phyloP scores from a whole-genome alignment of 2,113 vertebrate genomes.

The Heterochromis multidens region DNA sequence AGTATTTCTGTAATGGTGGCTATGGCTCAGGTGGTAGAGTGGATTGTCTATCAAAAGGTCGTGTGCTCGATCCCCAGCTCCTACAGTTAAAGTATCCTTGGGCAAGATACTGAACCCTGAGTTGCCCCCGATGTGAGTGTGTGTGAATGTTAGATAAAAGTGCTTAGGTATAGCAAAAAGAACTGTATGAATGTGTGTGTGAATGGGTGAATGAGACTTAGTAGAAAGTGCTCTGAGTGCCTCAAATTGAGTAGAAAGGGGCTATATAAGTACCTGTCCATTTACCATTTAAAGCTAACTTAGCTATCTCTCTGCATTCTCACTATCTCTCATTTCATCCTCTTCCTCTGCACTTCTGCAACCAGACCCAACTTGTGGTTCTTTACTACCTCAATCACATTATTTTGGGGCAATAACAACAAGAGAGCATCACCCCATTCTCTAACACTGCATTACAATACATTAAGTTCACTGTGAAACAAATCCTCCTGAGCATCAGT shows the following conservation, averaged over 20 bases:
- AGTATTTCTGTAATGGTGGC: background rate
- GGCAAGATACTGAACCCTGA: background rate
- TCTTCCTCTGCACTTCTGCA: background rate
- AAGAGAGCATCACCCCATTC: background rate
- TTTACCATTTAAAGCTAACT: background rate
- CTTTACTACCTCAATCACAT: slow-evolving; percentile 1
- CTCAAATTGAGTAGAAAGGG: background rate
- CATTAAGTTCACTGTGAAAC: background rate
- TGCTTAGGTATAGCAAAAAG: background rate
- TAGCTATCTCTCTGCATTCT: background rate
- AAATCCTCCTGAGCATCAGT: background rate
- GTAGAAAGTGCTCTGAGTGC: background rate
- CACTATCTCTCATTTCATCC: background rate
- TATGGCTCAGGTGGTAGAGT: background rate
- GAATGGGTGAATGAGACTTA: background rate
- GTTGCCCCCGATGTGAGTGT: background rate
- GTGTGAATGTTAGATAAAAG: background rate
- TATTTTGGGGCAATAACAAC: background rate
- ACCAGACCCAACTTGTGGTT: background rate
- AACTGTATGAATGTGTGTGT: background rate
- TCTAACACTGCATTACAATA: background rate
- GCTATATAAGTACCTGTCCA: background rate
- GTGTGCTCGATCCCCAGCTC: background rate
- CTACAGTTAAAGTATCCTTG: background rate
- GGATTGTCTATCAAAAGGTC: background rate